phyloP scores from a whole-genome alignment of 2,797 vertebrate species.

The Amazona ochrocephala region DNA sequence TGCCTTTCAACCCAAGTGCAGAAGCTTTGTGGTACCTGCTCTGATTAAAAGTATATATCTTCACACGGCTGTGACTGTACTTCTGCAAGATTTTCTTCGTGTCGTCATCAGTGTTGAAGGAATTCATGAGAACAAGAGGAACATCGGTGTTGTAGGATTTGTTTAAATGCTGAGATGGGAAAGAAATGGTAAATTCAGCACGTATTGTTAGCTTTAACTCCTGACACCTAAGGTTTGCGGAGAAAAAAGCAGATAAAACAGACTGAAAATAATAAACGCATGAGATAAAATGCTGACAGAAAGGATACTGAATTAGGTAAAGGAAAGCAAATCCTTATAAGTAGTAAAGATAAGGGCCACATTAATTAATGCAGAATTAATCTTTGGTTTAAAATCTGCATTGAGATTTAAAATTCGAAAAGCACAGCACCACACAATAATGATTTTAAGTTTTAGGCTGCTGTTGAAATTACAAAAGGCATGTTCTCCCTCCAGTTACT shows the following conservation, averaged over 20 bases:
- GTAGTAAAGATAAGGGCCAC: not conserved
- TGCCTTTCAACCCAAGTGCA: not conserved
- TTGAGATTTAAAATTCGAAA: not conserved
- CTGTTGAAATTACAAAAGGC: not conserved
- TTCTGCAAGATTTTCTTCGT: conserved; percentile 93
- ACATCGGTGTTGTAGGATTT: conserved; percentile 90
- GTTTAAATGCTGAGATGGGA: conserved; percentile 88
- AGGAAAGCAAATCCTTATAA: not conserved
- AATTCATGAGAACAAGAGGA: conserved; percentile 87
- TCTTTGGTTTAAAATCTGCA: not conserved
- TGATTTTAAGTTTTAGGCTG: not conserved
- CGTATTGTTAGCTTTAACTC: conserved; percentile 1
- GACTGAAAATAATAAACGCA: not conserved
- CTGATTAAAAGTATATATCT: conserved; percentile 97
- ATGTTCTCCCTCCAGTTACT: not conserved
- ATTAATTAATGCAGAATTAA: not conserved
- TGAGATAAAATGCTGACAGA: not conserved
- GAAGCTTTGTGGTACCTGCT: conserved; percentile 83
- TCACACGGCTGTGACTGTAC: conserved; percentile 89
- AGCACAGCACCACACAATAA: not conserved
- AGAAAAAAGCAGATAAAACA: not conserved
- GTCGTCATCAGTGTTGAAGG: conserved; percentile 93
- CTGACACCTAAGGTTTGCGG: not conserved
- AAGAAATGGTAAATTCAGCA: conserved; percentile 43
- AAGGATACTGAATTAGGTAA: not conserved